Evolutionary conservation across 2,888 invertebrate genomes (phyloP).

Genomic region (Erebia epiphron): DNA sequence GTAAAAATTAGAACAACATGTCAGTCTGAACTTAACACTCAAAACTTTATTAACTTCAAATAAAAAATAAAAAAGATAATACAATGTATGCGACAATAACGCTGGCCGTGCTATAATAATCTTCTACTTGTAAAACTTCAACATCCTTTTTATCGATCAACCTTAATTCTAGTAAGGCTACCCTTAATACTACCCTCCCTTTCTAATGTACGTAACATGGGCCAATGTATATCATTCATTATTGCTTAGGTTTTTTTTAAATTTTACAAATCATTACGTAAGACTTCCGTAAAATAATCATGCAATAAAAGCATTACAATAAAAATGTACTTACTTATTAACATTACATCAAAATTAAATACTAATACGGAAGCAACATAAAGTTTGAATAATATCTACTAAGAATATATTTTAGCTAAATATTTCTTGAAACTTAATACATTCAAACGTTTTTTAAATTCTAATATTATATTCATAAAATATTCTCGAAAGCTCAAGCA

Average conservation of each 20-base stretch:
- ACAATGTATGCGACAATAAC: constrained; percentile 75
- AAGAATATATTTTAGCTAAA: constrained; percentile 3
- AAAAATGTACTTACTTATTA: neutral
- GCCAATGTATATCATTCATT: constrained; percentile 54
- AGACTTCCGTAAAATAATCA: constrained; percentile 12
- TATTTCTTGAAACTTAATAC: constrained; percentile 21
- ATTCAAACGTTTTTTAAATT: constrained; percentile 21
- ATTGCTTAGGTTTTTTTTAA: constrained; percentile 52
- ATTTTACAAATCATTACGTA: constrained; percentile 12
- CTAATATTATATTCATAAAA: constrained; percentile 15
- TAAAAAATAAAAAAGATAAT: constrained; percentile 68
- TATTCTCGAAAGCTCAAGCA: constrained; percentile 47
- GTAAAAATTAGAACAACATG: constrained; percentile 41
- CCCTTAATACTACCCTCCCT: constrained; percentile 74
- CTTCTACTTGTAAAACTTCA: constrained; percentile 72
- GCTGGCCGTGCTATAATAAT: constrained; percentile 72
- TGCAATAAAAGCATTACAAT: neutral
- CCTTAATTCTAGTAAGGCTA: constrained; percentile 79
- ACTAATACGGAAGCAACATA: constrained; percentile 15
- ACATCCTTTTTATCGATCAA: constrained; percentile 62
- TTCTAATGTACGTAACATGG: constrained; percentile 55
- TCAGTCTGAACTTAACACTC: constrained; percentile 48
- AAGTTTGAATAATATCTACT: constrained; percentile 10
- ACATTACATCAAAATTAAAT: constrained; percentile 13
- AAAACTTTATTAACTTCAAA: constrained; percentile 76